phyloP scores from a whole-genome alignment of 2,113 vertebrate genomes.

The Mystacornis crossleyi region DNA sequence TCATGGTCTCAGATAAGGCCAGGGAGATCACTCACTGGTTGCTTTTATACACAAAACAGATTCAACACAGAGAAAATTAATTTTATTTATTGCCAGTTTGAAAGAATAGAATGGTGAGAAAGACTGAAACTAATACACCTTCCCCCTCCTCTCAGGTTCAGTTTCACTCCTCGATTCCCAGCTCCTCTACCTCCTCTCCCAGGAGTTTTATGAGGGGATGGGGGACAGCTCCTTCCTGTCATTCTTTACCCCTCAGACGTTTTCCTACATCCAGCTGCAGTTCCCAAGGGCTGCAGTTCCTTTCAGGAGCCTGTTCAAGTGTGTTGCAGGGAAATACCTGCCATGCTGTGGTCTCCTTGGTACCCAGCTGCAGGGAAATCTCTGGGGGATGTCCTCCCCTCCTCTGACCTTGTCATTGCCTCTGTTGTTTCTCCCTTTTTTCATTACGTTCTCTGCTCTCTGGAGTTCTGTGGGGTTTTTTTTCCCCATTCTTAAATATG shows the following conservation, averaged over 20 bases:
- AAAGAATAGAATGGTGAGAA: neutral
- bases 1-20: neutral
- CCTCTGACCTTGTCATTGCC: neutral
- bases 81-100: neutral
- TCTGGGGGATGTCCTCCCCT: neutral
- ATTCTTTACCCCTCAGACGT: neutral
- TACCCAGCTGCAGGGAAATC: neutral
- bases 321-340: neutral
- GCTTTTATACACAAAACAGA: neutral
- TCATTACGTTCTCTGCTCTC: neutral
- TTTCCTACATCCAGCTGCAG: neutral
- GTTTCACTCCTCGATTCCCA: neutral
- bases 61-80: accelerated
- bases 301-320: neutral
- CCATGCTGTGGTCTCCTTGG: neutral
- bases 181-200: neutral
- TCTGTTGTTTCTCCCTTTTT: neutral
- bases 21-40: neutral
- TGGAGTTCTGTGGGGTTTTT: neutral
- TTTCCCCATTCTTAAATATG: neutral
- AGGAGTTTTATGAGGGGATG: neutral
- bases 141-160: neutral
- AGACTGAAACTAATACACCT: neutral
- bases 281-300: neutral
- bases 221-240: neutral